Evolutionary conservation across 2,113 vertebrate genomes (phyloP).

Genomic region (Apteryx owenii): DNA sequence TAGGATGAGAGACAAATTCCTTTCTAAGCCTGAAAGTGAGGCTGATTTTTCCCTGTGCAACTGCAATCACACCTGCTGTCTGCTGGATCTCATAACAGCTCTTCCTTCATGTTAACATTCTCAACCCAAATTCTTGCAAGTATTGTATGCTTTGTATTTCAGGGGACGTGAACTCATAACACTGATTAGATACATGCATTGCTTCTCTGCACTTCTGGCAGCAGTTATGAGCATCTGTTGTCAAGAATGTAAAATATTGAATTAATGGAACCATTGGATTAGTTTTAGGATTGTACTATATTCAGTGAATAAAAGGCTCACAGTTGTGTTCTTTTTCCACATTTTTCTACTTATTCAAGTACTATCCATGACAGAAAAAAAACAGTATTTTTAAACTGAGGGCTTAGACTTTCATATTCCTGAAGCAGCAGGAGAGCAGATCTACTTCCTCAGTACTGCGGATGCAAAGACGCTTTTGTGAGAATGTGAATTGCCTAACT

Average conservation of each 20-base stretch:
- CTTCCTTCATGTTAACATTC: fast-evolving
- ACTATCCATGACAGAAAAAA: not conserved
- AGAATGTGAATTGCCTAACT: constrained; percentile 1
- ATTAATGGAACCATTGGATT: not conserved
- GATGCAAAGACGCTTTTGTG: not conserved
- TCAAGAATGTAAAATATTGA: not conserved
- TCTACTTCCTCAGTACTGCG: not conserved
- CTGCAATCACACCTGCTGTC: fast-evolving
- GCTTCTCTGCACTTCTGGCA: fast-evolving
- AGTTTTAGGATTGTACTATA: not conserved
- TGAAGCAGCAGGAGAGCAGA: not conserved
- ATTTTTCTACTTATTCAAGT: not conserved
- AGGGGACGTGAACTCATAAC: fast-evolving
- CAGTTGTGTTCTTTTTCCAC: not conserved
- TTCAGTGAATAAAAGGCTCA: not conserved
- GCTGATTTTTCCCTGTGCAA: fast-evolving
- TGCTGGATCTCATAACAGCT: fast-evolving
- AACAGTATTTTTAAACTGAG: not conserved
- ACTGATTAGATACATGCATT: fast-evolving
- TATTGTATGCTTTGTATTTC: fast-evolving
- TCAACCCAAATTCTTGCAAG: not conserved
- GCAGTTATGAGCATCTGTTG: fast-evolving
- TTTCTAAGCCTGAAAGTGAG: not conserved
- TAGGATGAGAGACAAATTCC: not conserved
- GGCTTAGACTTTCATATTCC: not conserved